These are phyloP conservation scores for Tiliacea citrago DNA, from an alignment of 2,888 invertebrate genomes.

Conservation along the genomic window DNA sequence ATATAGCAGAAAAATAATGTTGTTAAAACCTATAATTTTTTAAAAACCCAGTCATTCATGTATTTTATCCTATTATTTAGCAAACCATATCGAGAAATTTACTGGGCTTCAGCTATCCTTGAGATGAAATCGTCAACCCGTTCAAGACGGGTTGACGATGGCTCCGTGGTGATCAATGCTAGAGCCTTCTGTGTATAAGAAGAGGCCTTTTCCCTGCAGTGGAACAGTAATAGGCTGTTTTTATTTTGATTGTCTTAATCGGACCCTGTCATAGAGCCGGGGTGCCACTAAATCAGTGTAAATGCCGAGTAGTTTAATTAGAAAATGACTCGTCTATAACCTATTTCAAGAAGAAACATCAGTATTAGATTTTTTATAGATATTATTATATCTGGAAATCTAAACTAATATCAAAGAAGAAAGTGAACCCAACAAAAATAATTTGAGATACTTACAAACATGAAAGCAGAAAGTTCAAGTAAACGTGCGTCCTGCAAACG, in stretches of 20 bases:
- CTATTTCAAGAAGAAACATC: not conserved
- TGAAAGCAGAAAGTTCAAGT: conserved; percentile 2
- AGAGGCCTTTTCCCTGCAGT: not conserved
- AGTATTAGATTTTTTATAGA: too few species aligned
- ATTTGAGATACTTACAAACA: not conserved
- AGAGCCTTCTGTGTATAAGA: not conserved
- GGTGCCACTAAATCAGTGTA: not conserved
- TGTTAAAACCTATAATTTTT: too few species aligned
- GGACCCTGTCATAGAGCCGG: too few species aligned
- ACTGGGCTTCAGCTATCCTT: too few species aligned
- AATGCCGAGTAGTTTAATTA: not conserved
- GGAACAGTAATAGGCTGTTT: too few species aligned
- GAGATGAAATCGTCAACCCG: too few species aligned
- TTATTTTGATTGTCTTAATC: not conserved
- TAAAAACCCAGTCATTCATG: too few species aligned
- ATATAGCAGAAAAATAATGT: too few species aligned
- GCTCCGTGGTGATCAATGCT: not conserved
- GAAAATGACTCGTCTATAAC: not conserved
- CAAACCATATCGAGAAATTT: too few species aligned
- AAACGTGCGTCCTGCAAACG: conserved; percentile 27
- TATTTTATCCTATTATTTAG: too few species aligned
- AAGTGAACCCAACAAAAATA: not conserved
- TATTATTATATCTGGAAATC: too few species aligned
- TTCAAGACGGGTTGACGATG: too few species aligned
- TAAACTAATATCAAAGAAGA: not conserved